Conservation (phyloP, 2,797 vertebrate species). For the Sebastes minor region DNA sequence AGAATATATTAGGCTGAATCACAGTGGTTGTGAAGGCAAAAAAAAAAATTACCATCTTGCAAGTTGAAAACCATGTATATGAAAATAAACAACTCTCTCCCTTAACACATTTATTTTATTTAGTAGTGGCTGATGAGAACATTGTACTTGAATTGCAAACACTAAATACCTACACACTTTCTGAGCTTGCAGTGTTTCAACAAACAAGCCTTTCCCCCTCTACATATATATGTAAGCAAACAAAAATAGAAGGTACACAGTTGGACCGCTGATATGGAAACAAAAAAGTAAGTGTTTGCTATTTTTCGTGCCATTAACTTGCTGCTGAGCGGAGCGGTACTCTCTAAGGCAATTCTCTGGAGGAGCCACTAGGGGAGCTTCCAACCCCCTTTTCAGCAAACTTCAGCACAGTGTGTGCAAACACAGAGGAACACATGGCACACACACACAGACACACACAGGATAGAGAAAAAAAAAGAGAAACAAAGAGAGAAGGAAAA, state of each 20-base stretch:
- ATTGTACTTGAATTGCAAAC: slow-evolving; percentile 79
- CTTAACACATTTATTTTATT: slow-evolving; percentile 78
- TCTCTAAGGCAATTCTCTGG: slow-evolving; percentile 76
- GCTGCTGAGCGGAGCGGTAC: slow-evolving; percentile 61
- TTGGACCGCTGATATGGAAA: slow-evolving; percentile 67
- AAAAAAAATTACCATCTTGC: slow-evolving; percentile 23
- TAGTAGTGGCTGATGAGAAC: slow-evolving; percentile 77
- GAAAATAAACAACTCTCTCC: slow-evolving; percentile 71
- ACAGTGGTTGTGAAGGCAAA: slow-evolving; percentile 12
- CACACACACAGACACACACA: slow-evolving; percentile 19
- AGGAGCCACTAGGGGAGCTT: slow-evolving; percentile 82
- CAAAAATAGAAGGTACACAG: slow-evolving; percentile 70
- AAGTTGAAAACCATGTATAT: slow-evolving; percentile 51
- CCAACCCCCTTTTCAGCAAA: slow-evolving; percentile 69
- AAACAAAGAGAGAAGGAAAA: slow-evolving; percentile 18
- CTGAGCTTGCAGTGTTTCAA: slow-evolving; percentile 62
- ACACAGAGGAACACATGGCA: slow-evolving; percentile 32
- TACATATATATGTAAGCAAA: slow-evolving; percentile 65
- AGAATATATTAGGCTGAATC: slow-evolving; percentile 37
- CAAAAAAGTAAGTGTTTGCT: slow-evolving; percentile 72
- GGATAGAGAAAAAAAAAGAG: slow-evolving; percentile 5
- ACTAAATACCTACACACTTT: slow-evolving; percentile 77
- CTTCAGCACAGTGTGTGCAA: slow-evolving; percentile 44
- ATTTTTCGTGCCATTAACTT: slow-evolving; percentile 74
- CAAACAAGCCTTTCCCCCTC: slow-evolving; percentile 63